A percentile compares a stretch with the other conserved stretches of the same genome.
These are phyloP conservation scores for Paralvinella palmiformis DNA, from an alignment of 1,140 invertebrate genomes.

Conservation along the genomic window DNA sequence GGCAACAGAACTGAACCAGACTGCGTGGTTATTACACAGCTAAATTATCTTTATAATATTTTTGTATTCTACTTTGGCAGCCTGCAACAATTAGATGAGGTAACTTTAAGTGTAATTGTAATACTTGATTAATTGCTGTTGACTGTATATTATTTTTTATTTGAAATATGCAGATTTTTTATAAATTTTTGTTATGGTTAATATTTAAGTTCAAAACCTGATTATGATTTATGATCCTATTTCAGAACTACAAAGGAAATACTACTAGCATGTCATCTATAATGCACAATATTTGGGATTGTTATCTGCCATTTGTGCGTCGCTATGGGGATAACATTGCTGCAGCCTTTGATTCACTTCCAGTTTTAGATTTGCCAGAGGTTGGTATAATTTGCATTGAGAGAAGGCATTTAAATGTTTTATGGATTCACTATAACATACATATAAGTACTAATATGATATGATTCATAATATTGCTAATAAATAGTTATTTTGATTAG, in stretches of 20 bases:
- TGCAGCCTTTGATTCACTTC: slow-evolving; percentile 35
- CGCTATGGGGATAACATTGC: slow-evolving; percentile 25
- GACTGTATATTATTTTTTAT: neutral
- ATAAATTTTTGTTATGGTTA: no score
- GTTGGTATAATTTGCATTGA: slow-evolving; percentile 25
- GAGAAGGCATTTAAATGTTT: no score
- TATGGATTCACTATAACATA: no score
- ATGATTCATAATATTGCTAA: no score
- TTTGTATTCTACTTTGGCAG: slow-evolving; percentile 41
- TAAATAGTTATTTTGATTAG: no score
- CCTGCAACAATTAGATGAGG: neutral
- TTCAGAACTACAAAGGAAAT: slow-evolving; percentile 22
- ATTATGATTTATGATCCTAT: slow-evolving; percentile 2
- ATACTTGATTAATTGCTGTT: neutral
- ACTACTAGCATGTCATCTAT: slow-evolving; percentile 26
- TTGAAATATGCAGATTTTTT: neutral
- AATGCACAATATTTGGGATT: slow-evolving; percentile 32
- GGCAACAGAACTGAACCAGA: slow-evolving; percentile 24
- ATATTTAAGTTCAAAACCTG: no score
- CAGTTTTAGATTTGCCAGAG: slow-evolving; percentile 30
- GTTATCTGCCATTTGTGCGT: slow-evolving; percentile 29
- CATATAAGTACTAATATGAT: no score
- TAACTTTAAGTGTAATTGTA: slow-evolving; percentile 18
- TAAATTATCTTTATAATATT: slow-evolving; percentile 31
- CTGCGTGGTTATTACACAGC: slow-evolving; percentile 25